Percentiles rank a stretch among this genome's conserved stretches.
phyloP scores from a whole-genome alignment of 2,797 vertebrate species.

The Sebastes paucispinis region DNA sequence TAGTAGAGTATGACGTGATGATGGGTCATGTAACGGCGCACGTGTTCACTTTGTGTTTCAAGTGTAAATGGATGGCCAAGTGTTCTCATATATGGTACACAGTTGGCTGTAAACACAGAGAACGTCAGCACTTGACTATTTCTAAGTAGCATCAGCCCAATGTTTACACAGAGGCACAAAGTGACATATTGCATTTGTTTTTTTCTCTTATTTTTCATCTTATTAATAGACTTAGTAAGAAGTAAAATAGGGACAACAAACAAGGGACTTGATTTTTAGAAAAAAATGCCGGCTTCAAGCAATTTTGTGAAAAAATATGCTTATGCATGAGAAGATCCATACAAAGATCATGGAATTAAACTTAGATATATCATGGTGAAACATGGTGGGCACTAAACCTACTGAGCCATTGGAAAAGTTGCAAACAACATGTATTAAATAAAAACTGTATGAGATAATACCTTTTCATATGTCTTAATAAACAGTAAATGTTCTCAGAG shows the following conservation, averaged over 20 bases:
- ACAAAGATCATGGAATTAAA: background rate
- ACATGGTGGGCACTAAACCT: background rate
- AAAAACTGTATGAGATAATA: background rate
- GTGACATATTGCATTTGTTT: background rate
- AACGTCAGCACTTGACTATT: background rate
- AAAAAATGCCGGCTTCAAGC: no score
- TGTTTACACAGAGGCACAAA: background rate
- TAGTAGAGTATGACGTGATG: slow-evolving; percentile 6
- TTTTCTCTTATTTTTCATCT: background rate
- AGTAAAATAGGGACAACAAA: background rate
- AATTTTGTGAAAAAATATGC: no score
- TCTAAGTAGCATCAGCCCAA: background rate
- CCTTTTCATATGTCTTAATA: background rate
- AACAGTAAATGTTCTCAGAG: background rate
- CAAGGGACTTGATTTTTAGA: no score
- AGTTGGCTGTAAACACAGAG: background rate
- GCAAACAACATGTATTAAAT: background rate
- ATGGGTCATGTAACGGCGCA: slow-evolving; percentile 17
- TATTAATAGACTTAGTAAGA: background rate
- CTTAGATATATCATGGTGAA: background rate
- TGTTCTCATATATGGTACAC: background rate
- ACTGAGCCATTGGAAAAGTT: background rate
- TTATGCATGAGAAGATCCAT: no score
- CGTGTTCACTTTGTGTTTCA: background rate
- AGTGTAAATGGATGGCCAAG: background rate